These are phyloP conservation scores for Callopanchax toddi DNA, from an alignment of 2,113 vertebrate species.

Conservation along the genomic window DNA sequence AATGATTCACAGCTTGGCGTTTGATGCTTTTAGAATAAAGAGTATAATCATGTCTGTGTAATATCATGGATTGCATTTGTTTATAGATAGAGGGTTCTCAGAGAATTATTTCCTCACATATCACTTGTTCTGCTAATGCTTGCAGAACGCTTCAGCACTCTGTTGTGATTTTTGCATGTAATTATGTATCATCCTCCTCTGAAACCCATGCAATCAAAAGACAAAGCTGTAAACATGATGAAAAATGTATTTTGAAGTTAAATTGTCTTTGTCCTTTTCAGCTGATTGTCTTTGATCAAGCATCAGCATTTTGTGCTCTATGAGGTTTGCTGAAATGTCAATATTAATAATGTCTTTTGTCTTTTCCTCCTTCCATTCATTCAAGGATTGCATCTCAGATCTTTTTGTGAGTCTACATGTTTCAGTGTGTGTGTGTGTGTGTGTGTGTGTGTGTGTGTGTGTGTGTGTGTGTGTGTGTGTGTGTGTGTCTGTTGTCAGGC, in stretches of 20 bases:
- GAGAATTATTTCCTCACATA: slow-evolving; percentile 10
- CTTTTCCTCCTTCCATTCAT: background rate
- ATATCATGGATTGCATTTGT: slow-evolving; percentile 35
- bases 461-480: background rate
- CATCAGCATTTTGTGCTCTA: slow-evolving; percentile 11
- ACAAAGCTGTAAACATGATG: slow-evolving; percentile 20
- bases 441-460: slow-evolving; percentile 1
- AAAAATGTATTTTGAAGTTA: background rate
- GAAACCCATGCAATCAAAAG: slow-evolving; percentile 26
- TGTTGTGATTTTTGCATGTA: slow-evolving; percentile 11
- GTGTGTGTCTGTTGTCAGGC: slow-evolving; percentile 6
- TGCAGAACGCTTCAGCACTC: slow-evolving; percentile 17
- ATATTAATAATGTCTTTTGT: slow-evolving; percentile 23
- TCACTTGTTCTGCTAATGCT: slow-evolving; percentile 26
- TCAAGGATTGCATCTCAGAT: slow-evolving; percentile 5
- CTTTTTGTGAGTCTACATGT: slow-evolving; percentile 21
- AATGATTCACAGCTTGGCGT: slow-evolving; percentile 53
- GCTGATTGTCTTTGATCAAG: slow-evolving; percentile 28
- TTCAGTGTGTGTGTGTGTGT: background rate
- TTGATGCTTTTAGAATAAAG: slow-evolving; percentile 37
- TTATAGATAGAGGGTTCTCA: slow-evolving; percentile 40
- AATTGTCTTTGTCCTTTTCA: slow-evolving; percentile 25
- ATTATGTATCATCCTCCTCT: slow-evolving; percentile 38
- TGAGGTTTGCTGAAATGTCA: slow-evolving; percentile 23
- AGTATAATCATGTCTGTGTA: slow-evolving; percentile 27